Conservation (phyloP, 1,140 invertebrate genomes). For the Zaprionus nigranus region DNA sequence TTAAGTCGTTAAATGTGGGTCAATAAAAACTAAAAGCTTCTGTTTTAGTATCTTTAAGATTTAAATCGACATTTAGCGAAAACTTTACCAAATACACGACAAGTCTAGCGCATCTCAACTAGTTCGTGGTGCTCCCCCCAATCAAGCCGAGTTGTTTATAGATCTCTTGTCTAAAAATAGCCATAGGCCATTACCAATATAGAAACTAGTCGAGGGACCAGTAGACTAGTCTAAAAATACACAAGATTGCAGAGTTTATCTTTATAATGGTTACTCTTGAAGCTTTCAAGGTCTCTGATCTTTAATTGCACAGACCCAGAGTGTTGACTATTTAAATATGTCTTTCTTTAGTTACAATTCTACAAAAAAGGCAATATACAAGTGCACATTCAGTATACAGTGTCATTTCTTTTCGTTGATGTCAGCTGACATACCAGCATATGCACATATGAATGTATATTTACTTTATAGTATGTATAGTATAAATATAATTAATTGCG, state of each 20-base stretch:
- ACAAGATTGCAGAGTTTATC: neutral
- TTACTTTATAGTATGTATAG: conserved; percentile 1
- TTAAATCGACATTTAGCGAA: conserved; percentile 36
- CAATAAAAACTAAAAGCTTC: conserved; percentile 39
- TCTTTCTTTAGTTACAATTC: neutral
- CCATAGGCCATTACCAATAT: conserved; percentile 17
- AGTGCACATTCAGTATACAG: neutral
- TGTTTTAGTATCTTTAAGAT: conserved; percentile 23
- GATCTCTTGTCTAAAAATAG: conserved; percentile 21
- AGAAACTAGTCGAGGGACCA: conserved; percentile 30
- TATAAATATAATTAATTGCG: conserved; percentile 21
- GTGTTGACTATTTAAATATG: neutral
- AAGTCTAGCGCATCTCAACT: conserved; percentile 42
- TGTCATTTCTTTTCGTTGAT: neutral
- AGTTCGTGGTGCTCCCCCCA: conserved; percentile 37
- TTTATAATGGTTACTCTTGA: neutral
- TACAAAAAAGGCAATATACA: neutral
- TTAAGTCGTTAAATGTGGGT: conserved; percentile 56
- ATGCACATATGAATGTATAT: too few relatives aligned
- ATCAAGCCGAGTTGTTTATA: conserved; percentile 35
- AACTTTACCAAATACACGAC: conserved; percentile 53
- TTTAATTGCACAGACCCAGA: neutral
- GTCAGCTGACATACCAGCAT: neutral
- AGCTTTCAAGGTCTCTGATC: conserved; percentile 9
- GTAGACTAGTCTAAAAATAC: conserved; percentile 20